Percentiles rank a stretch among this genome's conserved stretches.
phyloP scores from a whole-genome alignment of 2,797 vertebrate genomes.

The Kryptolebias ocellatus region DNA sequence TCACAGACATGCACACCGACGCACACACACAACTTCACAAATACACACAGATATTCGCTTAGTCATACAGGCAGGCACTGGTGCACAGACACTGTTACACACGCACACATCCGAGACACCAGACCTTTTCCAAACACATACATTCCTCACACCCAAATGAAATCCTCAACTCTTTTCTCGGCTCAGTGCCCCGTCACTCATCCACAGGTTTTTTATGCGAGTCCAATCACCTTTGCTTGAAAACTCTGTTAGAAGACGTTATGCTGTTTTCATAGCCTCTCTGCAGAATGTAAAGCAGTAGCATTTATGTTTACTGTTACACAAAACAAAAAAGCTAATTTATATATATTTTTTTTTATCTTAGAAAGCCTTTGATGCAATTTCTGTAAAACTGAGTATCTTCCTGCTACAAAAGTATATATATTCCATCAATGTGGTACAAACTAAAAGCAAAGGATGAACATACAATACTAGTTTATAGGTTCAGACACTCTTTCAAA shows the following conservation, averaged over 20 bases:
- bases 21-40: slow-evolving; percentile 13
- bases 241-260: slow-evolving; percentile 49
- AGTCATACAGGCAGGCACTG: slow-evolving; percentile 58
- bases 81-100: slow-evolving; percentile 56
- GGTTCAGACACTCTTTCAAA: too few species aligned
- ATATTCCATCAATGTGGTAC: too few species aligned
- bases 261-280: slow-evolving; percentile 34
- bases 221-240: slow-evolving; percentile 25
- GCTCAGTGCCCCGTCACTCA: slow-evolving; percentile 52
- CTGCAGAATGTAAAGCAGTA: slow-evolving; percentile 11
- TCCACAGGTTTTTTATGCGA: slow-evolving; percentile 29
- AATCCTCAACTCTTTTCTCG: slow-evolving; percentile 52
- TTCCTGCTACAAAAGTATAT: neutral
- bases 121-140: slow-evolving; percentile 67
- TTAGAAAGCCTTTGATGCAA: neutral
- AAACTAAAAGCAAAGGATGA: too few species aligned
- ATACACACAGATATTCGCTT: slow-evolving; percentile 47
- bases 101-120: slow-evolving; percentile 68
- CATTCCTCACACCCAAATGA: slow-evolving; percentile 76
- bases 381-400: too few species aligned
- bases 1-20: slow-evolving; percentile 12
- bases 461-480: too few species aligned
- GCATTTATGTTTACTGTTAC: neutral
- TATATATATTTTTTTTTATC: neutral
- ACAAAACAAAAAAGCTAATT: neutral